Conservation (phyloP, 1,140 invertebrate genomes). For the Schlechtendalia chinensis region DNA sequence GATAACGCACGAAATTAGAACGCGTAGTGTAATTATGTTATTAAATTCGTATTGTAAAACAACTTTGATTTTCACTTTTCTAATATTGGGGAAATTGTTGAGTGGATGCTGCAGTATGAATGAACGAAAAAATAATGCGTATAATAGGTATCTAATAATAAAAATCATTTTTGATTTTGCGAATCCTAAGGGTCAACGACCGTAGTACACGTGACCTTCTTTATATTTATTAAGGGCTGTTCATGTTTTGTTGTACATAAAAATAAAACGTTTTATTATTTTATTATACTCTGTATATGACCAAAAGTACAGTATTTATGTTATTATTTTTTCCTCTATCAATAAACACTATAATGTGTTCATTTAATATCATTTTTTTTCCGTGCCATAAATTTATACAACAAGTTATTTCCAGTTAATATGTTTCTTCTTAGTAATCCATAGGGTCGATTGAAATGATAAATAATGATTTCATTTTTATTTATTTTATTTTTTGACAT, state of each 20-base stretch:
- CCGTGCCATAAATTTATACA: constrained; percentile 8
- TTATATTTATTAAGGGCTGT: neutral
- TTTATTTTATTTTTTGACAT: constrained; percentile 15
- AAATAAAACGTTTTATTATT: constrained; percentile 33
- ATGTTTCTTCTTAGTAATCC: neutral
- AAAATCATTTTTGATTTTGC: neutral
- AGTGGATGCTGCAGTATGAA: too few relatives aligned
- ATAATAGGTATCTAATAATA: neutral
- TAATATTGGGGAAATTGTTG: too few relatives aligned
- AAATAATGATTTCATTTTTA: neutral
- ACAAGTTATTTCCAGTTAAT: neutral
- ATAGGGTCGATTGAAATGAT: neutral
- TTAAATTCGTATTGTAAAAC: too few relatives aligned
- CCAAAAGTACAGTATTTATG: constrained; percentile 8
- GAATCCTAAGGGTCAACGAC: neutral
- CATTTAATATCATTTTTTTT: neutral
- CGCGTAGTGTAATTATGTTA: too few relatives aligned
- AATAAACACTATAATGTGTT: neutral
- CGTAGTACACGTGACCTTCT: neutral
- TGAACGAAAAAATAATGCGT: neutral
- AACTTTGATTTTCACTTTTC: too few relatives aligned
- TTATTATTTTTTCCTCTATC: neutral
- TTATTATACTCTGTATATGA: neutral
- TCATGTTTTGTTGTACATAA: constrained; percentile 16
- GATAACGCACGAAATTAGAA: too few relatives aligned